Evolutionary conservation across 2,888 invertebrate genomes (phyloP), one percentile per base, ranked within the genome.

Genomic region (Drosophila mulleri): DNA sequence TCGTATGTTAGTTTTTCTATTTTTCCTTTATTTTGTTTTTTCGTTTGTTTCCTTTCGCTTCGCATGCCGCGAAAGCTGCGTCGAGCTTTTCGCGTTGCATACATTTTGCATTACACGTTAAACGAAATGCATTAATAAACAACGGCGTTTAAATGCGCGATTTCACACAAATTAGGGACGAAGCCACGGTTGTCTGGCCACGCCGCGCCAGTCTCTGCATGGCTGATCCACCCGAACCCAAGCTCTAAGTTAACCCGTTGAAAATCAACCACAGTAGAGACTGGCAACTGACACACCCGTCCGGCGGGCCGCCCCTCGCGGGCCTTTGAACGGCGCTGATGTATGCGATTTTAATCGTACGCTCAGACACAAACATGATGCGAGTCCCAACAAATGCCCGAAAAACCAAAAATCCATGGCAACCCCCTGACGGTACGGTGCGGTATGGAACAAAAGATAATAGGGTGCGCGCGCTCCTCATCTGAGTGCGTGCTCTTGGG

Each of bases 271-370:
- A 47, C 60, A 67, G n/a, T 29, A 56, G 64, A 64, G 68, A 39
- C 72, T 53, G 53, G 18, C 6, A 18, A 3, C 50, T 20, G 54
- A n/a, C 41, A 48, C 44, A n/a, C 50, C 58, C 8, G 20, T 16
- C 56, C 57, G 7, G 23, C 60, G 23, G n/a, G 39, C n/a, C 20
- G 0, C 45, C 20, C 37, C 60, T 11, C 16, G 26, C 23, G 37
- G n/a, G 11, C 77, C 69, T 65, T 67, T 72, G 72, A 70, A 63
- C 73, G 62, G 71, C 72, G 68, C 65, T 84, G 87, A 86, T 85
- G 86, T 86, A 84, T 84, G 82, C 79, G 84, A 84, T 85, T 86
- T 85, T 82, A 85, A 85, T 85, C 84, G 84, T 73, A 78, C 74
- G 80, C 79, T 77, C 84, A 85, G 87, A 86, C 84, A 84, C 79